These are phyloP conservation scores for Ceratothoa steindachneri DNA, from an alignment of 2,888 invertebrate species.

Conservation along the genomic window DNA sequence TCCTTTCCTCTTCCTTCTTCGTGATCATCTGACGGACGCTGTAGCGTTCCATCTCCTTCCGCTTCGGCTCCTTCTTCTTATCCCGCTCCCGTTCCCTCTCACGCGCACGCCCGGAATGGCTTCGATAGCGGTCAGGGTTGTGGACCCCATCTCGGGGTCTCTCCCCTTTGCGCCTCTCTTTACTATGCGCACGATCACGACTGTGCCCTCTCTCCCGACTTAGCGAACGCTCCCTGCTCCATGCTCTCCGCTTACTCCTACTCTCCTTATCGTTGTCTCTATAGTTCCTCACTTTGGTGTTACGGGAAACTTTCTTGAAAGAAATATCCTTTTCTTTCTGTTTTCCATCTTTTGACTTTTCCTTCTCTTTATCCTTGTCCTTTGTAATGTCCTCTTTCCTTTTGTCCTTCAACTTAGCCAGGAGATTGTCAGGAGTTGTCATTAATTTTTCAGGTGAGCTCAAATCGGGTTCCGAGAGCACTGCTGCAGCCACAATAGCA, in stretches of 20 bases:
- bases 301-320: constrained; percentile 44
- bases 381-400: constrained; percentile 17
- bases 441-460: neutral
- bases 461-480: neutral
- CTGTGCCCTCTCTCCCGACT: neutral
- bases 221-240: constrained; percentile 4
- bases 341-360: constrained; percentile 12
- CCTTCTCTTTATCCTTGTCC: constrained; percentile 37
- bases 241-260: constrained; percentile 51
- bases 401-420: constrained; percentile 7
- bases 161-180: constrained; percentile 21
- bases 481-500: neutral
- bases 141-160: constrained; percentile 11
- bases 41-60: constrained; percentile 64
- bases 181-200: neutral
- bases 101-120: neutral
- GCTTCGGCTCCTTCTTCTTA: constrained; percentile 36
- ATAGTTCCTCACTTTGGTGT: constrained; percentile 42
- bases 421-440: neutral
- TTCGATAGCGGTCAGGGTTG: neutral
- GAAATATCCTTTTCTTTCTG: constrained; percentile 38
- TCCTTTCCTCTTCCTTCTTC: constrained; percentile 61
- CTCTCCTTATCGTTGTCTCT: constrained; percentile 51
- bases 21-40: constrained; percentile 73
- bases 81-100: constrained; percentile 4